Base-by-base conservation (phyloP, 2,113 vertebrate genomes). In the Pampusana beccarii region DNA sequence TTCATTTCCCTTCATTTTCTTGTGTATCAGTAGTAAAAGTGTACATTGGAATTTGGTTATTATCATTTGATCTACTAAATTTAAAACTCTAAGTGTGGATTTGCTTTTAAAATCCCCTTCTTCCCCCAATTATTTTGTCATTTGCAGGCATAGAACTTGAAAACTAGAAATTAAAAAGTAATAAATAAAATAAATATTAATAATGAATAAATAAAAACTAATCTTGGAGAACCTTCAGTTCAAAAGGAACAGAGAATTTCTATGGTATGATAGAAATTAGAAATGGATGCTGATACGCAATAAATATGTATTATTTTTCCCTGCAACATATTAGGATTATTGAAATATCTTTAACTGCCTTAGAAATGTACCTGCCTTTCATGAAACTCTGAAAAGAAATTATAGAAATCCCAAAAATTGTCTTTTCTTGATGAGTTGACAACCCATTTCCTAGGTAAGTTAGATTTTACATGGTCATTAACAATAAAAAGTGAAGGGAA, bases 51-150 rank as follows among this genome's bases (percentile, higher is more conserved):
- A 64, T 85, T 95, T 95, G 67, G 78, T 92, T 95, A 50, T 83
- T 94, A 85, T 93, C 42, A 65, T 92, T 92, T 96, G 80, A 81
- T 88, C 88, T 96, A 86, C 46, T 80, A 92, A 95, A 93, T 91
- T 79, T 91, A 61, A 88, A 93, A 80, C 61, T 40, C 33, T 78
- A 84, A 66, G 75, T 25, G 42, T 38, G 67, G 66, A 60, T 56
- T 56, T 94, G 67, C 26, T 88, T 94, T 94, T 86, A 69, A 26
- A 90, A 70, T 79, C 65, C 66, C 1, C 2, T 2, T 2, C 0
- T 0, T 5, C 10, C 5, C 11, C 56, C 4, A 34, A 1, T 24
- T n/a, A 24, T 28, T 56, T 58, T 66, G 29, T 26, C 46, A 61
- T 74, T 80, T 46, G 50, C 29, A 80, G 34, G 3, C 9, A 48